Evolutionary conservation across 2,888 invertebrate species (phyloP).

Genomic region (Pristionchus maxplancki): DNA sequence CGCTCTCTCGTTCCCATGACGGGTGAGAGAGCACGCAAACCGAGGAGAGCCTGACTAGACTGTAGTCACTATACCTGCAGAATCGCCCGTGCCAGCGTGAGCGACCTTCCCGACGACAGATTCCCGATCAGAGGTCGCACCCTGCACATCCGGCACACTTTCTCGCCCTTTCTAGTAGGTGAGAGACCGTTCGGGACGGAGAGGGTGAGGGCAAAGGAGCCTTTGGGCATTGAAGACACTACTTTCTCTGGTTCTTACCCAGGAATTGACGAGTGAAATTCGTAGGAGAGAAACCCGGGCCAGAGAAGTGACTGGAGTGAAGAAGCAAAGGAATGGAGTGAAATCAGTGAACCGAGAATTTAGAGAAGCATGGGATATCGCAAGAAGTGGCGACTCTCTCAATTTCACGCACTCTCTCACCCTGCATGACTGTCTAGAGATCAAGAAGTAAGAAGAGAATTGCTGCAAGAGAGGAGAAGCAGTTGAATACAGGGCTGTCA

Average conservation of each 20-base stretch:
- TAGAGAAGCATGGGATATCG: not conserved
- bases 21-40: no score
- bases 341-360: slow-evolving; percentile 34
- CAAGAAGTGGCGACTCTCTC: not conserved
- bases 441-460: not conserved
- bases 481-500: not conserved
- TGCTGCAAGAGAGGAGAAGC: not conserved
- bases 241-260: not conserved
- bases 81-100: not conserved
- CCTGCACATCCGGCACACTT: not conserved
- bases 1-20: no score
- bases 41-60: no score
- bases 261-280: not conserved
- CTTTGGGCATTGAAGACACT: not conserved
- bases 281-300: not conserved
- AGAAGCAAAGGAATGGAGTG: not conserved
- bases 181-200: not conserved
- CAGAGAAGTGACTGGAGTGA: not conserved
- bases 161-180: not conserved
- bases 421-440: not conserved
- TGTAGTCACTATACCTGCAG: slow-evolving; percentile 35
- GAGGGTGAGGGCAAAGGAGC: not conserved
- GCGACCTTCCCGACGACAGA: not conserved
- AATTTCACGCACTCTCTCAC: not conserved
- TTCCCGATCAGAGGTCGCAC: not conserved